Conservation (phyloP, 2,113 vertebrate genomes). For the Hippocampus guttulatus region DNA sequence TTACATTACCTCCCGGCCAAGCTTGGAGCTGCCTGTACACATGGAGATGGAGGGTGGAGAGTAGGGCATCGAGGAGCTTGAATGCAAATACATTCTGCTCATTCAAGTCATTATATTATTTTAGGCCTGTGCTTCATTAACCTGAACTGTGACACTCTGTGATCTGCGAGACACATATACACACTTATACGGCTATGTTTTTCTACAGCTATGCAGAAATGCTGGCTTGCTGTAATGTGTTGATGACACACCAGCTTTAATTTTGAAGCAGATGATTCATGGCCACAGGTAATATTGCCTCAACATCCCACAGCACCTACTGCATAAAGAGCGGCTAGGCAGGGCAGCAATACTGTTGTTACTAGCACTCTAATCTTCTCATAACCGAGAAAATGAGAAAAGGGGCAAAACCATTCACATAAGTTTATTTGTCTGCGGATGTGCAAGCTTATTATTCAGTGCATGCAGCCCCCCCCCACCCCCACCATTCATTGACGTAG, state of each 20-base stretch:
- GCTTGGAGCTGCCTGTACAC: slow-evolving; percentile 32
- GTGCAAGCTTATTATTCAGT: slow-evolving; percentile 17
- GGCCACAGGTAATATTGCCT: slow-evolving; percentile 45
- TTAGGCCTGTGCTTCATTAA: slow-evolving; percentile 68
- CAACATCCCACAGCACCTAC: slow-evolving; percentile 49
- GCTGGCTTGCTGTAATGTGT: slow-evolving; percentile 40
- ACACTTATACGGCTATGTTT: slow-evolving; percentile 26
- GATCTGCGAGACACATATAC: slow-evolving; percentile 48
- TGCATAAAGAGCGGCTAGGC: slow-evolving; percentile 24
- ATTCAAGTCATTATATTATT: slow-evolving; percentile 73
- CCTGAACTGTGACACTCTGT: slow-evolving; percentile 63
- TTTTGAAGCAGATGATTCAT: slow-evolving; percentile 65
- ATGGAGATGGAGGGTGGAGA: slow-evolving; percentile 18
- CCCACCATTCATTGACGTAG: background rate
- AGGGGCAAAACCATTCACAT: slow-evolving; percentile 43
- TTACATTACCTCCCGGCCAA: slow-evolving; percentile 66
- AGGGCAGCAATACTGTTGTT: slow-evolving; percentile 39
- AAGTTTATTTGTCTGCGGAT: slow-evolving; percentile 30
- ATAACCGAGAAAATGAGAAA: slow-evolving; percentile 52
- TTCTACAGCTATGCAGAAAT: slow-evolving; percentile 22
- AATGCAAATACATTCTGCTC: slow-evolving; percentile 64
- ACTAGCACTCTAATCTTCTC: slow-evolving; percentile 64
- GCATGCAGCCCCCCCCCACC: slow-evolving; percentile 3
- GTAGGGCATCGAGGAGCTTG: slow-evolving; percentile 37
- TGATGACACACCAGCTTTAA: slow-evolving; percentile 56